Evolutionary conservation across 2,888 invertebrate species (phyloP).

Genomic region (Amphimallon solstitiale): DNA sequence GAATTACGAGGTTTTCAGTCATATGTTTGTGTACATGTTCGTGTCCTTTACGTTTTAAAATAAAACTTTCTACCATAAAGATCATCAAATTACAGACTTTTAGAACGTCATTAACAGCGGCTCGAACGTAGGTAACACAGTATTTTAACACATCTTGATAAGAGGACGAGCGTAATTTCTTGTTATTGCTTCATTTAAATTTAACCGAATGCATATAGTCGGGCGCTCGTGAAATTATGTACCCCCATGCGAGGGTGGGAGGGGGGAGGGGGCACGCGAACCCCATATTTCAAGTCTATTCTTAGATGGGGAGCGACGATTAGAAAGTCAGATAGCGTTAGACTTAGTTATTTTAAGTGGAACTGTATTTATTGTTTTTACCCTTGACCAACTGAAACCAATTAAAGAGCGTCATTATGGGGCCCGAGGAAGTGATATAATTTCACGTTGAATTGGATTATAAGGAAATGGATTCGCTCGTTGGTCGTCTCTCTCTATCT

Average conservation of each 20-base stretch:
- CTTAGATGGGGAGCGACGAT: conserved; percentile 18
- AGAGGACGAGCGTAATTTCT: conserved; percentile 21
- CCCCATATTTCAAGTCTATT: conserved; percentile 16
- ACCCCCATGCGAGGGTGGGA: no score
- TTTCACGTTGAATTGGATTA: conserved; percentile 19
- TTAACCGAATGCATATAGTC: conserved; percentile 26
- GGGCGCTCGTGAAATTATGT: conserved; percentile 30
- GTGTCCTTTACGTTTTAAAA: no score
- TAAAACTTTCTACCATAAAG: neutral
- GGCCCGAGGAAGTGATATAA: conserved; percentile 5
- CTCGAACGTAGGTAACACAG: neutral
- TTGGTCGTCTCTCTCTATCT: no score
- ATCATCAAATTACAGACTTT: conserved; percentile 4
- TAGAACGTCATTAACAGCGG: neutral
- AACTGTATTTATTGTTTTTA: conserved; percentile 31
- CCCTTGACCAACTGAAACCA: conserved; percentile 35
- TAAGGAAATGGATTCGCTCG: conserved; percentile 3
- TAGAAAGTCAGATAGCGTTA: neutral
- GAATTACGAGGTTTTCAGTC: no score
- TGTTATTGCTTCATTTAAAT: conserved; percentile 34
- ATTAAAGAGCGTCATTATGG: conserved; percentile 24
- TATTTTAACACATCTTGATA: conserved; percentile 20
- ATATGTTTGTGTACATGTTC: no score
- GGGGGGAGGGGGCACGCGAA: conserved; percentile 28
- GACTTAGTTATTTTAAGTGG: conserved; percentile 17